phyloP scores from a whole-genome alignment of 2,797 vertebrate species.

The Neomorphus geoffroyi region DNA sequence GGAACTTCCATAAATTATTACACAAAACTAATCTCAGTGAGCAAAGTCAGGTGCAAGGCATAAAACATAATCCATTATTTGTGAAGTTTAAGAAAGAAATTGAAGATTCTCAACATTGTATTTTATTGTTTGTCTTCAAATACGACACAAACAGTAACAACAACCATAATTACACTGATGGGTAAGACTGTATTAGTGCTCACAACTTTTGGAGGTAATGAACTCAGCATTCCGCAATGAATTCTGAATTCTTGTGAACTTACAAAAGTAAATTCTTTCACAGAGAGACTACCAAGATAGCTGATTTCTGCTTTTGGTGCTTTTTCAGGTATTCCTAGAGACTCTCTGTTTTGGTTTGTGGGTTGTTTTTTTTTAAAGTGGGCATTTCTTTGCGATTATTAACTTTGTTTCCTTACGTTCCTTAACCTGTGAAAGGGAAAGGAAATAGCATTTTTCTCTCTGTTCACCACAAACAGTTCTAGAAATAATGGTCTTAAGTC shows the following conservation, averaged over 20 bases:
- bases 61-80: neutral
- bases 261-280: no score
- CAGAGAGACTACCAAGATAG: neutral
- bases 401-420: neutral
- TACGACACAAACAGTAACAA: constrained; percentile 1
- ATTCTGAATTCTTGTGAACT: neutral
- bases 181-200: neutral
- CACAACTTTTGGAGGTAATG: neutral
- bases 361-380: neutral
- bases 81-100: neutral
- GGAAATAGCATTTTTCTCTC: neutral
- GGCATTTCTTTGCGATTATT: neutral
- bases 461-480: neutral
- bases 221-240: neutral
- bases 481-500: neutral
- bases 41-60: neutral
- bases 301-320: neutral
- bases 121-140: neutral
- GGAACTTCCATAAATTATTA: neutral
- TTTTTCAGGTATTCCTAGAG: neutral
- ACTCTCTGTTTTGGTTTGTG: neutral
- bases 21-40: neutral
- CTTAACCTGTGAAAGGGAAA: neutral
- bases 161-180: neutral
- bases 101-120: neutral